A percentile compares a stretch with the other conserved stretches of the same genome.
Conservation (phyloP, 2,797 vertebrate species). For the Platyrinchus mystaceus region DNA sequence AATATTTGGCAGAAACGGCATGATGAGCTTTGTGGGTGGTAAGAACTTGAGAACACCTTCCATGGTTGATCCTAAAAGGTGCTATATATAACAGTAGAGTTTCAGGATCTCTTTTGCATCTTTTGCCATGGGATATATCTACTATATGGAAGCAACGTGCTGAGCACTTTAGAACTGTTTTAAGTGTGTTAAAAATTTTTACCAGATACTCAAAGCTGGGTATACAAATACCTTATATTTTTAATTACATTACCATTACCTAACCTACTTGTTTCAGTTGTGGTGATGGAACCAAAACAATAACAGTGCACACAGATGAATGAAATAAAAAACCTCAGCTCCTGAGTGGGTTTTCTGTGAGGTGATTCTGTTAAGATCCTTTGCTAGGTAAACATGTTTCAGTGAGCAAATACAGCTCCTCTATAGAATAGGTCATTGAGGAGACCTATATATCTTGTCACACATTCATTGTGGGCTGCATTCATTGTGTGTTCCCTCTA, state of each 20-base stretch:
- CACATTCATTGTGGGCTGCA: neutral
- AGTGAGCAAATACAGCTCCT: neutral
- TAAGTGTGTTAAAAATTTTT: neutral
- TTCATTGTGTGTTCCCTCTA: neutral
- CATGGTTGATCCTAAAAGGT: neutral
- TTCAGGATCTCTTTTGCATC: neutral
- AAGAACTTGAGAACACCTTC: neutral
- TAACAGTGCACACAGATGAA: neutral
- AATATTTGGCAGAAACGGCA: neutral
- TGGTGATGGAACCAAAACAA: accelerated
- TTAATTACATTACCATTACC: neutral
- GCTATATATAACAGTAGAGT: neutral
- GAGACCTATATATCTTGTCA: neutral
- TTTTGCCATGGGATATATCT: neutral
- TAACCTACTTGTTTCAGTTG: neutral
- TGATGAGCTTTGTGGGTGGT: neutral
- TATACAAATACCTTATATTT: neutral
- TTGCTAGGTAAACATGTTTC: neutral
- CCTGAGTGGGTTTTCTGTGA: neutral
- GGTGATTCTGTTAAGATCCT: neutral
- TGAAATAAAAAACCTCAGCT: neutral
- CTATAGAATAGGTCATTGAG: neutral
- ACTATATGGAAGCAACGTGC: neutral
- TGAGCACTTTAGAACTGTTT: neutral
- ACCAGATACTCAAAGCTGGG: neutral